Percentiles rank a stretch among this genome's conserved stretches.
These are phyloP conservation scores for Epinephelus cyanopodus DNA, from an alignment of 2,113 vertebrate genomes.

Conservation along the genomic window DNA sequence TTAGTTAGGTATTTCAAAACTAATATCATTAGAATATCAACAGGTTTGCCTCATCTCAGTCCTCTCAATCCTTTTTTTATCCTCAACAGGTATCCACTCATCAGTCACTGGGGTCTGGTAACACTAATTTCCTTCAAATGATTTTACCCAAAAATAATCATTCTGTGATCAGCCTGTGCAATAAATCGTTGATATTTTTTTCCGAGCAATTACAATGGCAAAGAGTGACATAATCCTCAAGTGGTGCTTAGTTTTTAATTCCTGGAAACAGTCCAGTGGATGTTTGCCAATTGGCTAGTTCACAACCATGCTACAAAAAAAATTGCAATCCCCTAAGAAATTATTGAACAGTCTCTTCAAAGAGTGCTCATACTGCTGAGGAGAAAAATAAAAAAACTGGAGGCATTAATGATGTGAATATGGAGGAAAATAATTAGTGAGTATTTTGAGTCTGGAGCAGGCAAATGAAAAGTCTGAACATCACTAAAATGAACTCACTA, in stretches of 20 bases:
- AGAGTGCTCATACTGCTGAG: background rate
- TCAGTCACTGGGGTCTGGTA: background rate
- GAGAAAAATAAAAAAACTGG: background rate
- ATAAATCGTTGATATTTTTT: background rate
- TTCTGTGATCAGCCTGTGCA: background rate
- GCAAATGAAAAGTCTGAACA: constrained; percentile 1
- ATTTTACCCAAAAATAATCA: background rate
- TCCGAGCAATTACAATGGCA: background rate
- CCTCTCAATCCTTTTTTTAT: background rate
- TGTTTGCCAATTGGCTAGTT: constrained; percentile 12
- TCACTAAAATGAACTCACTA: background rate
- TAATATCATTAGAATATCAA: background rate
- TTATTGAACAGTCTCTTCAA: background rate
- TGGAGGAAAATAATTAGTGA: background rate
- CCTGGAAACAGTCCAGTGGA: constrained; percentile 9
- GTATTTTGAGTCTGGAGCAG: background rate
- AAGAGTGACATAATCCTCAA: constrained; percentile 17
- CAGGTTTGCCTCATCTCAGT: background rate
- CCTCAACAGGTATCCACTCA: background rate
- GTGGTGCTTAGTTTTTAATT: constrained; percentile 21
- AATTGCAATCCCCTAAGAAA: background rate
- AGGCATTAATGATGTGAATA: constrained; percentile 15
- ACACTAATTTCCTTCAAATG: background rate
- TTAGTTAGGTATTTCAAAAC: too few species aligned
- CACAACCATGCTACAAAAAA: constrained; percentile 14